A percentile compares a stretch with the other conserved stretches of the same genome.
phyloP scores from a whole-genome alignment of 1,140 invertebrate species.

The Drosophila chauvacae region DNA sequence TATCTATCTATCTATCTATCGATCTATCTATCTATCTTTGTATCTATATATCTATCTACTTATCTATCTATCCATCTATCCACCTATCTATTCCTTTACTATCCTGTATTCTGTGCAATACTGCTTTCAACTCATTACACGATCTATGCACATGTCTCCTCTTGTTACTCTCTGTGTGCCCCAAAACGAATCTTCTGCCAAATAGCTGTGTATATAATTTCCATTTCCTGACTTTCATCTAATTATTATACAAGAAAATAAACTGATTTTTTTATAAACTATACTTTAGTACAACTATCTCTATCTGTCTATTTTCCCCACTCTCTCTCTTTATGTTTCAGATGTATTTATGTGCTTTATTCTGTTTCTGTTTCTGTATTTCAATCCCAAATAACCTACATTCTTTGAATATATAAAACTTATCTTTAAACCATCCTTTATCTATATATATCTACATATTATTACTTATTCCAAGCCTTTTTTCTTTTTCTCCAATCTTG shows the following conservation, averaged over 20 bases:
- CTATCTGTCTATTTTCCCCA: constrained; percentile 2
- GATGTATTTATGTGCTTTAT: not conserved
- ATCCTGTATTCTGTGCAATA: constrained; percentile 1
- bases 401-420: not conserved
- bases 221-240: constrained; percentile 30
- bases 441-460: not conserved
- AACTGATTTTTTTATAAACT: constrained; percentile 54
- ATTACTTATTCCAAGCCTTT: not conserved
- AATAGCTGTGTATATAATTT: constrained; percentile 72
- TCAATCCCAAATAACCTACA: not conserved
- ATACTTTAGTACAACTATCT: not conserved
- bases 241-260: constrained; percentile 63
- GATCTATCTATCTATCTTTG: not conserved
- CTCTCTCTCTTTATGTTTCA: not conserved
- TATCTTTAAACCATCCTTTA: not conserved
- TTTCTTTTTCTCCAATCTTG: not conserved
- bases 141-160: not conserved
- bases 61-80: constrained; percentile 7
- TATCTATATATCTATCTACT: no score
- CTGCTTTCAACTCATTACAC: not conserved
- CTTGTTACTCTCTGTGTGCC: constrained; percentile 19
- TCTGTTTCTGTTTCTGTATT: not conserved
- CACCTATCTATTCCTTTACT: not conserved
- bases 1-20: not conserved
- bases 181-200: constrained; percentile 18